Conservation (phyloP, 2,797 vertebrate genomes). For the Pantherophis vulpinus region DNA sequence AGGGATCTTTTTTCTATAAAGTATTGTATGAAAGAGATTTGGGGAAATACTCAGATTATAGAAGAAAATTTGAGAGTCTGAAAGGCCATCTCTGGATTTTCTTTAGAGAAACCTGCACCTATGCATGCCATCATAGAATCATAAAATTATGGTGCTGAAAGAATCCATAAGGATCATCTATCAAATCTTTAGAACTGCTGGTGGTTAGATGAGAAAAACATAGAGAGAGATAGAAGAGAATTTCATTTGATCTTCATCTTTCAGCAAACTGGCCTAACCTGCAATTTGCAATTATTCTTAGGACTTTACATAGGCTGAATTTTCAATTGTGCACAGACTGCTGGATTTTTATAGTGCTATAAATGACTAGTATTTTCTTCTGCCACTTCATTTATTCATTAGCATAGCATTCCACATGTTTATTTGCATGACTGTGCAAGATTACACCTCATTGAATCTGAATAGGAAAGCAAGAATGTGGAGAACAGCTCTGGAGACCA, state of each 20-base stretch:
- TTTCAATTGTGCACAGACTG: neutral
- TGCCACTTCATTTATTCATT: neutral
- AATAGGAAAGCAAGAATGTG: neutral
- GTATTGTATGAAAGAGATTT: neutral
- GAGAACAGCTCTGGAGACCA: neutral
- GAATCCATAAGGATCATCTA: neutral
- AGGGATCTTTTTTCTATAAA: neutral
- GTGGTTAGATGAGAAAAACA: neutral
- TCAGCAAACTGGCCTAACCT: neutral
- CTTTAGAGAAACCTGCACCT: neutral
- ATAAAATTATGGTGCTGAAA: neutral
- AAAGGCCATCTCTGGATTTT: no score
- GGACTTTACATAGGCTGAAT: neutral
- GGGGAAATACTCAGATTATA: neutral
- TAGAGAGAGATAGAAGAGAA: neutral
- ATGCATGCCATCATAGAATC: neutral
- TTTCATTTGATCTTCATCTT: neutral
- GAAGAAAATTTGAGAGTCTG: neutral
- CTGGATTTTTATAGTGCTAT: neutral
- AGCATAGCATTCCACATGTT: neutral
- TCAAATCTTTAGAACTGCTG: neutral
- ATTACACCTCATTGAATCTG: neutral
- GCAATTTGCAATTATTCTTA: neutral
- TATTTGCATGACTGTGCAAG: neutral
- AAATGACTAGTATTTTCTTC: neutral